Evolutionary conservation across 2,888 invertebrate genomes (phyloP).

Genomic region (Drosophila fungiperda): DNA sequence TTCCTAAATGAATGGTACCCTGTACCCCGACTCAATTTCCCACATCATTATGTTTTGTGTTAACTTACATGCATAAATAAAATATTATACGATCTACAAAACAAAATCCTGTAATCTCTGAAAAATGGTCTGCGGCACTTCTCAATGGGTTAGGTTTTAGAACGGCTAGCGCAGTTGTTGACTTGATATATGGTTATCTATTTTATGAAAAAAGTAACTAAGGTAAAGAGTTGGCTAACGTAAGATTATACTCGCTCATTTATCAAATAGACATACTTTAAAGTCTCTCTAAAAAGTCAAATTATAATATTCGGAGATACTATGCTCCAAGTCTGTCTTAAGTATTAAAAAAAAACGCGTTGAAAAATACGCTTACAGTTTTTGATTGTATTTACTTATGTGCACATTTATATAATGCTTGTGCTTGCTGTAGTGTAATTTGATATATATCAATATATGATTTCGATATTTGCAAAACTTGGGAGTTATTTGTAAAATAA

Average conservation of each 20-base stretch:
- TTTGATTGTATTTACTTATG: neutral
- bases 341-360: neutral
- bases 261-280: neutral
- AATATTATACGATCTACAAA: neutral
- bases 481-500: neutral
- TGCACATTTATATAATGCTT: neutral
- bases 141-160: neutral
- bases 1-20: neutral
- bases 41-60: neutral
- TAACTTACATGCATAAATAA: neutral
- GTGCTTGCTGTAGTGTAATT: neutral
- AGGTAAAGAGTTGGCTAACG: neutral
- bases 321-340: neutral
- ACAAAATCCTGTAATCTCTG: neutral
- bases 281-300: neutral
- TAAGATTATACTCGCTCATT: neutral
- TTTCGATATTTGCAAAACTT: neutral
- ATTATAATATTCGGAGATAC: neutral
- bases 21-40: neutral
- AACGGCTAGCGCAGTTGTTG: neutral
- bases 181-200: neutral
- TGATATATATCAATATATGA: neutral
- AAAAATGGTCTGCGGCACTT: neutral
- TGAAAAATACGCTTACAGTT: neutral
- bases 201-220: neutral